These are phyloP conservation scores for Ridgeia piscesae DNA, from an alignment of 1,140 invertebrate genomes.

Conservation along the genomic window DNA sequence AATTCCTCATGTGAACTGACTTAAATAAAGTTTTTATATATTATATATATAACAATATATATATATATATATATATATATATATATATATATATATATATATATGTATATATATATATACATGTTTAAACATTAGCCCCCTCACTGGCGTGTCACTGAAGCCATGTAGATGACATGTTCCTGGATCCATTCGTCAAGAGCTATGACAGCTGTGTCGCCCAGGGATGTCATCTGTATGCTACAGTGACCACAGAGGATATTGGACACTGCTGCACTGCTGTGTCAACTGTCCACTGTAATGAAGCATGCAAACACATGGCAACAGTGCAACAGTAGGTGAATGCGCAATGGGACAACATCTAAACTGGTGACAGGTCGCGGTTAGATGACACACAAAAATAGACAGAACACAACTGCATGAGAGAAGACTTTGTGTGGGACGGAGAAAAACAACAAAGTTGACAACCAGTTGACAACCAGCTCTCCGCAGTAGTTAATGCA, in stretches of 20 bases:
- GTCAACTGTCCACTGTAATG: neutral
- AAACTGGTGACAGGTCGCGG: neutral
- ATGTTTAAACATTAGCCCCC: neutral
- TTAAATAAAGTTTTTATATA: no score
- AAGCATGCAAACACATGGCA: neutral
- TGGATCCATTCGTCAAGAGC: neutral
- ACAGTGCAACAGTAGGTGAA: neutral
- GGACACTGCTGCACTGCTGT: neutral
- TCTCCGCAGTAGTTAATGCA: neutral
- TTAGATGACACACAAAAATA: neutral
- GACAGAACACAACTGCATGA: neutral
- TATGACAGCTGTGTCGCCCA: neutral
- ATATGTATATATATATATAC: constrained; percentile 18
- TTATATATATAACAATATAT: no score
- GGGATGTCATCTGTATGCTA: neutral
- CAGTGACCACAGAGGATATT: neutral
- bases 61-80: constrained; percentile 26
- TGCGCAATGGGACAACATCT: neutral
- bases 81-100: constrained; percentile 21
- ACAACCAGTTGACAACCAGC: neutral
- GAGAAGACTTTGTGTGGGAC: neutral
- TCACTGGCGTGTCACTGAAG: neutral
- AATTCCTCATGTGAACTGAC: no score
- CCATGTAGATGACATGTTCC: neutral
- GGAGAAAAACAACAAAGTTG: no score